These are phyloP conservation scores for Acropternis orthonyx DNA, from an alignment of 2,797 vertebrate species.

Conservation along the genomic window DNA sequence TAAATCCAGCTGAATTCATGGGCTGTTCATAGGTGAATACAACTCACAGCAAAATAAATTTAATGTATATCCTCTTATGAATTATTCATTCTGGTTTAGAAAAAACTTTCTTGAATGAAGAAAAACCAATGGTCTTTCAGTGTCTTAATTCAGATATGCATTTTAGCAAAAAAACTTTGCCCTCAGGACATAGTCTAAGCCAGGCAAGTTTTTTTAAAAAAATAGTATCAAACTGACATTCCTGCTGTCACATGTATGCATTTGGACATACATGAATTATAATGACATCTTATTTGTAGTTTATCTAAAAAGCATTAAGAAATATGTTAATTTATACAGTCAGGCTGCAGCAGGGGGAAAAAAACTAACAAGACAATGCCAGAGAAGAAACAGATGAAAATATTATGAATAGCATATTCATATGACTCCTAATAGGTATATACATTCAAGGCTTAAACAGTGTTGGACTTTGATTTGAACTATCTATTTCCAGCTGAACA, in stretches of 20 bases:
- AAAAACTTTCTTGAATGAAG: not conserved
- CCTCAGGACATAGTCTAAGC: not conserved
- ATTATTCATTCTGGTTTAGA: not conserved
- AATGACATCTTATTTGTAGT: not conserved
- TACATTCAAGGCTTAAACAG: not conserved
- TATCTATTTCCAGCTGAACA: not conserved
- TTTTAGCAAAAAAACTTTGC: not conserved
- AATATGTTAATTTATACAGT: not conserved
- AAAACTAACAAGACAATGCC: not conserved
- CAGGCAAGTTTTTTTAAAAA: not conserved
- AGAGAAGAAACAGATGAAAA: not conserved
- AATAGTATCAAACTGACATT: not conserved
- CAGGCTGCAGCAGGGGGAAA: not conserved
- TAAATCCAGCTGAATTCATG: not conserved
- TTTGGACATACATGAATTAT: not conserved
- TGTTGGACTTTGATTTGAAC: not conserved
- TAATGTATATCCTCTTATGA: not conserved
- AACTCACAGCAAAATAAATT: not conserved
- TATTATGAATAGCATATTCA: not conserved
- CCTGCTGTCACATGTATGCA: not conserved
- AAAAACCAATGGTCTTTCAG: not conserved
- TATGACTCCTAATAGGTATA: not conserved
- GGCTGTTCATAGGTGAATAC: not conserved
- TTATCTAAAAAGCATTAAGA: not conserved
- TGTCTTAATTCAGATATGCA: not conserved